Conservation (phyloP, 2,888 invertebrate genomes). For the Cantharis rufa region DNA sequence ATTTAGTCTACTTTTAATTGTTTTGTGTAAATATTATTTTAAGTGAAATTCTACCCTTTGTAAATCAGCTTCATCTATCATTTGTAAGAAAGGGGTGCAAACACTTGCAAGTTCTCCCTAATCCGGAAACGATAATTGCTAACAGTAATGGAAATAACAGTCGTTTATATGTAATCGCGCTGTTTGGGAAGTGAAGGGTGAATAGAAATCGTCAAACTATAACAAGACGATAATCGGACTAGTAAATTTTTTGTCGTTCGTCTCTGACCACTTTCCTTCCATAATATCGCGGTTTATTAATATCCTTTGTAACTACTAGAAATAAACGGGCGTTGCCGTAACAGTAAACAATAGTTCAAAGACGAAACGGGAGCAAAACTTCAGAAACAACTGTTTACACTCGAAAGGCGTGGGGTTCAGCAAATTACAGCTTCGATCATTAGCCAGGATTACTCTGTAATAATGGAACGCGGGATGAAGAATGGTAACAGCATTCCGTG, state of each 20-base stretch:
- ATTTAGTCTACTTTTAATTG: slow-evolving; percentile 18
- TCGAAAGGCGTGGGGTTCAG: slow-evolving; percentile 35
- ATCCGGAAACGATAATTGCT: slow-evolving; percentile 56
- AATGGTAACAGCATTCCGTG: slow-evolving; percentile 38
- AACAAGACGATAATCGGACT: slow-evolving; percentile 14
- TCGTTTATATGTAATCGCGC: slow-evolving; percentile 48
- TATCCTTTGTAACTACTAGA: slow-evolving; percentile 12
- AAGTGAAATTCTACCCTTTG: slow-evolving; percentile 36
- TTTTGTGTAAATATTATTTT: slow-evolving; percentile 33
- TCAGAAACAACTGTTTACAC: slow-evolving; percentile 41
- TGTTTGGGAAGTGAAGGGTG: slow-evolving; percentile 31
- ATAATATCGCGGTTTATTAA: background rate
- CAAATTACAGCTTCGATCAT: slow-evolving; percentile 43
- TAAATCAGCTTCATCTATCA: slow-evolving; percentile 47
- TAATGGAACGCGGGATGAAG: slow-evolving; percentile 44
- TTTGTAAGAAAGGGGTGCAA: slow-evolving; percentile 48
- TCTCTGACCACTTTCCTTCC: background rate
- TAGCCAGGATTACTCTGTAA: slow-evolving; percentile 46
- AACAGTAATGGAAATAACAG: slow-evolving; percentile 52
- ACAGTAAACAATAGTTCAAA: slow-evolving; percentile 32
- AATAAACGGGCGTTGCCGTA: slow-evolving; percentile 20
- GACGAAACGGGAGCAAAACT: slow-evolving; percentile 38
- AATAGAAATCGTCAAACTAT: slow-evolving; percentile 14
- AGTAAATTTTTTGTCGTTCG: background rate
- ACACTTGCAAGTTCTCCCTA: slow-evolving; percentile 43